Base-by-base conservation (phyloP, 2,888 invertebrate genomes). In the Agrochola circellaris region DNA sequence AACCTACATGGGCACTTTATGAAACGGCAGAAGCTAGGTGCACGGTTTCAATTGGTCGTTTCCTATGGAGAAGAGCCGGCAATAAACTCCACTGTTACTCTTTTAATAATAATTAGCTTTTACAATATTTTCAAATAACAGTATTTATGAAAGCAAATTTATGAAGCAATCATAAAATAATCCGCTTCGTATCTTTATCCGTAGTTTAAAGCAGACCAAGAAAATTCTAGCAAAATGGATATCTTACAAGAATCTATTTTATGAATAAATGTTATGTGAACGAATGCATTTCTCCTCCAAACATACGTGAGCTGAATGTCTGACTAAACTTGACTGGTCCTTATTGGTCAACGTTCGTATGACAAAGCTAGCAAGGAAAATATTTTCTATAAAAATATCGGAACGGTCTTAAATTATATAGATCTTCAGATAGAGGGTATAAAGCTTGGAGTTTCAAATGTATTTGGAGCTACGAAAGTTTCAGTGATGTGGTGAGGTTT, bases 231-330 rank as follows among this genome's bases (percentile, higher is more conserved):
- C 30, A 75, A 64, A 88, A 88, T 87, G 77, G 81, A 89, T 88
- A 86, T 82, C 76, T 81, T 77, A 83, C 77, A 83, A 73, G 82
- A 90, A 88, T 89, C 87, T 83, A 88, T 89, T 90, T 89, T 86
- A 84, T 83, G 82, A 88, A 90, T 87, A 88, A 89, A 89, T 88
- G 87, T 89, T 88, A 90, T 84, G 81, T 84, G 85, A 88, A 80
- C 79, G 85, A 91, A 91, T 91, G 91, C 91, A 92, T 90, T 90
- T 90, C 85, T 87, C 77, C 84, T 88, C 83, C 84, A 86, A 88
- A 89, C 82, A 89, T 90, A 92, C 92, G 92, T 91, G 91, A 89
- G 86, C 66, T 51, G 92, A 91, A 92, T 92, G 75, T 88, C 84
- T 70, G 76, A 76, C 78, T 83, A 77, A 87, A 88, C 85, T 87